These are phyloP conservation scores for Rosalia funebris DNA, from an alignment of 2,888 invertebrate genomes.

Conservation along the genomic window DNA sequence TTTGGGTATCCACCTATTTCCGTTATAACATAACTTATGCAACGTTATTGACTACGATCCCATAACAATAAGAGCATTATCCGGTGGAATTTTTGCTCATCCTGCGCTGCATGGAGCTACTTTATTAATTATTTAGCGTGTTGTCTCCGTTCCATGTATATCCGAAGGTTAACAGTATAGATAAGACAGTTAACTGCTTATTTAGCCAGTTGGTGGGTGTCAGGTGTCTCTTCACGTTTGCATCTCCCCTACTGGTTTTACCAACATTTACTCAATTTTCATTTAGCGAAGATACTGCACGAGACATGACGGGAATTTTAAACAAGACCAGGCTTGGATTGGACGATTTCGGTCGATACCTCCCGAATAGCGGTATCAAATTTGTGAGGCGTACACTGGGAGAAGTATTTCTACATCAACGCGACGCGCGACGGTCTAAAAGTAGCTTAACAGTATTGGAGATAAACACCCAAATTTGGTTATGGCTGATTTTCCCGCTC, in stretches of 20 bases:
- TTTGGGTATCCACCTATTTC: too few species aligned
- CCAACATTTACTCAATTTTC: slow-evolving; percentile 8
- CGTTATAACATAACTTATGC: too few species aligned
- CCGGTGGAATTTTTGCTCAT: slow-evolving; percentile 1
- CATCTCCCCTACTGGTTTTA: slow-evolving; percentile 1
- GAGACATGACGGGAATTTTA: slow-evolving; percentile 2
- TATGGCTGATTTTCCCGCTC: too few species aligned
- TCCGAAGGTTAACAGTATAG: slow-evolving; percentile 12
- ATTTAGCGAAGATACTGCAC: neutral
- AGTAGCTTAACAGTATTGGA: too few species aligned
- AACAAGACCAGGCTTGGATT: too few species aligned
- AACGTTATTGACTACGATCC: too few species aligned
- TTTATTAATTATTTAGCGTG: slow-evolving; percentile 4
- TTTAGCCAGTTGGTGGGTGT: slow-evolving; percentile 3
- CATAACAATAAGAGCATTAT: neutral
- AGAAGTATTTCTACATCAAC: too few species aligned
- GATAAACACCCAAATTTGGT: too few species aligned
- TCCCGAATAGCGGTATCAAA: too few species aligned
- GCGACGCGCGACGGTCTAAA: too few species aligned
- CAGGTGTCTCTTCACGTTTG: slow-evolving; percentile 13
- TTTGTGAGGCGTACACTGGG: too few species aligned
- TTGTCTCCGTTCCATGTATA: slow-evolving; percentile 1
- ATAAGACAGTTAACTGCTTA: slow-evolving; percentile 13
- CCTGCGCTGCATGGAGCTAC: neutral
- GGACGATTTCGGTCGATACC: too few species aligned